Base-by-base conservation (phyloP, 2,797 vertebrate species). In the Sebastes taczanowskii region DNA sequence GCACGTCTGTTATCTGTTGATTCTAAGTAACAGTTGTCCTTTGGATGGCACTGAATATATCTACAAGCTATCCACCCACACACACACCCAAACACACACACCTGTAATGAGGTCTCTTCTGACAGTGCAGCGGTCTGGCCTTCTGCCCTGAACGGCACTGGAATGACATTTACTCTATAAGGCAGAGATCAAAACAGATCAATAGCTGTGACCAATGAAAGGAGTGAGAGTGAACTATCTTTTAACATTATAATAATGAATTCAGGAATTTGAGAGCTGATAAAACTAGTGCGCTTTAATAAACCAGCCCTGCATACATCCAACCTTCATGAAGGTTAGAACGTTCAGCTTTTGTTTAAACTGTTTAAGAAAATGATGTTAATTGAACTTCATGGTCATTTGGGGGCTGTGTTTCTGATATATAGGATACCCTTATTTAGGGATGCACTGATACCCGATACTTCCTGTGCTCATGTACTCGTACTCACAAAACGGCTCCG, bases 171-270 rank as follows among this genome's bases (percentile, higher is more conserved):
- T 49, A 71, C 60, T 55, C 73, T 3, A 56, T 46, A 46, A 78
- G 56, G 74, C 62, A 2, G 25, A 53, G 60, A 80, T 78, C 71
- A 81, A 79, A 81, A 62, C 53, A 66, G 46, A 79, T 78, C 60
- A 62, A 77, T 55, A 46, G 38, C n/a, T 9, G 42, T 29, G 60
- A 71, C 16, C 80, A 67, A 25, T 29, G 38, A 60, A 60, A 68
- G 56, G 34, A 77, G 46, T 46, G 11, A 59, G 22, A 22, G 34
- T n/a, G 32, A 62, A 59, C 46, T 49, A 49, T 20, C 20, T 60
- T 70, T 38, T 70, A 34, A 62, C 46, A n/a, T 30, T 3, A 20
- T 42, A 23, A 56, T 46, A 42, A 42, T 63, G 6, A 16, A 65
- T 53, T 55, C 30, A 35, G 58, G 8, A 42, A 13, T 59, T 52